A percentile compares a stretch with the other conserved stretches of the same genome.
These are phyloP conservation scores for Pterocles orientalis DNA, from an alignment of 2,113 vertebrate species.

Conservation along the genomic window DNA sequence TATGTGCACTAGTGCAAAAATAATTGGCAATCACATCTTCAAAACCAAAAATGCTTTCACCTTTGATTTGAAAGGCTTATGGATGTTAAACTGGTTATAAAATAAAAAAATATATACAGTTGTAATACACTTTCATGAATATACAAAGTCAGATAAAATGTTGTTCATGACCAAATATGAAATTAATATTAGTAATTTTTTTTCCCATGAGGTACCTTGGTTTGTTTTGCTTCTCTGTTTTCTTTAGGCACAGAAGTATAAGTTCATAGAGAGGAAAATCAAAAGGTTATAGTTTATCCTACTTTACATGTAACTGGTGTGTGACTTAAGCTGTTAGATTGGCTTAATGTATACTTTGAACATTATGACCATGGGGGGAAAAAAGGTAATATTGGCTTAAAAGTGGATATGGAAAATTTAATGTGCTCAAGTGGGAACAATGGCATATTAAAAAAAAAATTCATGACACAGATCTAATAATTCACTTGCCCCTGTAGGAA, in stretches of 20 bases:
- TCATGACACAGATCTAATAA: conserved; percentile 86
- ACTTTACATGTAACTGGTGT: conserved; percentile 73
- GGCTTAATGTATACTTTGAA: conserved; percentile 76
- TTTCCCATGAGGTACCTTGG: conserved; percentile 23
- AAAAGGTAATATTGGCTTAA: conserved; percentile 80
- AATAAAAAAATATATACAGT: background rate
- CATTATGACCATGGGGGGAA: conserved; percentile 74
- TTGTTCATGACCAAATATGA: conserved; percentile 65
- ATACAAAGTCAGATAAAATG: conserved; percentile 56
- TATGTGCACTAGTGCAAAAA: conserved; percentile 81
- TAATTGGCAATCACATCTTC: conserved; percentile 82
- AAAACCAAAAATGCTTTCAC: conserved; percentile 68
- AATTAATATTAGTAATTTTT: conserved; percentile 66
- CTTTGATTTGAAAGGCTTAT: conserved; percentile 73
- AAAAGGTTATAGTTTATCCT: conserved; percentile 72
- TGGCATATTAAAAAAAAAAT: conserved; percentile 82
- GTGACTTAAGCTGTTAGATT: conserved; percentile 75
- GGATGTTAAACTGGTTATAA: conserved; percentile 50
- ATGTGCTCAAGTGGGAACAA: conserved; percentile 81
- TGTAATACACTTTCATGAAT: conserved; percentile 68
- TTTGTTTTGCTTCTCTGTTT: conserved; percentile 23
- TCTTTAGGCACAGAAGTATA: conserved; percentile 39
- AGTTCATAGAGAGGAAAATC: conserved; percentile 59
- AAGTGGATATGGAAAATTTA: conserved; percentile 82
- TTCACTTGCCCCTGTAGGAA: conserved; percentile 82